phyloP scores from a whole-genome alignment of 2,888 invertebrate genomes.

The Formica aserva region DNA sequence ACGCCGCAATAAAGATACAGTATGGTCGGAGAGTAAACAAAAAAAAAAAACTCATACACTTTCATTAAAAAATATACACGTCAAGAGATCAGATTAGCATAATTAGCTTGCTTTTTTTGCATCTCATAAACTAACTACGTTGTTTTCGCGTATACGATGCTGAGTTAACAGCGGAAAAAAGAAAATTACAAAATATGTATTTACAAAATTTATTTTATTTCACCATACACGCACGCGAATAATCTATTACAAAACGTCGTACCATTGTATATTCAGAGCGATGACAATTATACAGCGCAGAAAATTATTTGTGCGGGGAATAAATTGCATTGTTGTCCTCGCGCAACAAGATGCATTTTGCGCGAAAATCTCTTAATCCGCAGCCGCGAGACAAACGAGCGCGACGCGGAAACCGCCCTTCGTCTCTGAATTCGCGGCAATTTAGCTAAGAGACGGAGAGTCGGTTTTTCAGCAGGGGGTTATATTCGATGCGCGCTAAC shows the following conservation, averaged over 20 bases:
- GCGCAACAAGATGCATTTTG: conserved; percentile 34
- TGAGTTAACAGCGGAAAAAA: neutral
- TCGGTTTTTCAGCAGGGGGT: conserved; percentile 20
- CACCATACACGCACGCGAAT: neutral
- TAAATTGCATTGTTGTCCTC: conserved; percentile 21
- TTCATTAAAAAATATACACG: conserved; percentile 6
- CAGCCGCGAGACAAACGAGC: conserved; percentile 27
- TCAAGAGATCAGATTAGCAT: neutral
- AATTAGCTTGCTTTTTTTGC: neutral
- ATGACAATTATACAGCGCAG: conserved; percentile 16
- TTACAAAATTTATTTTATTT: conserved; percentile 23
- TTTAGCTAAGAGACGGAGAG: conserved; percentile 41
- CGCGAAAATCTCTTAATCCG: conserved; percentile 52
- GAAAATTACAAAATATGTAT: neutral
- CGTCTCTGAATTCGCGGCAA: conserved; percentile 37
- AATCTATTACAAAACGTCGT: neutral
- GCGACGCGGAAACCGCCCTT: conserved; percentile 34
- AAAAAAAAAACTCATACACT: neutral
- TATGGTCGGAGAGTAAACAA: neutral
- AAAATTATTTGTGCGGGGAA: neutral
- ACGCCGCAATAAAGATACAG: conserved; percentile 33
- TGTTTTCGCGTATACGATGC: neutral
- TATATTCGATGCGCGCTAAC: conserved; percentile 38
- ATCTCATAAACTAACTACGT: neutral
- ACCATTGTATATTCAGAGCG: neutral